A percentile compares a stretch with the other conserved stretches of the same genome.
These are phyloP conservation scores for Drosophila ezoana DNA, from an alignment of 2,888 invertebrate genomes.

Conservation along the genomic window DNA sequence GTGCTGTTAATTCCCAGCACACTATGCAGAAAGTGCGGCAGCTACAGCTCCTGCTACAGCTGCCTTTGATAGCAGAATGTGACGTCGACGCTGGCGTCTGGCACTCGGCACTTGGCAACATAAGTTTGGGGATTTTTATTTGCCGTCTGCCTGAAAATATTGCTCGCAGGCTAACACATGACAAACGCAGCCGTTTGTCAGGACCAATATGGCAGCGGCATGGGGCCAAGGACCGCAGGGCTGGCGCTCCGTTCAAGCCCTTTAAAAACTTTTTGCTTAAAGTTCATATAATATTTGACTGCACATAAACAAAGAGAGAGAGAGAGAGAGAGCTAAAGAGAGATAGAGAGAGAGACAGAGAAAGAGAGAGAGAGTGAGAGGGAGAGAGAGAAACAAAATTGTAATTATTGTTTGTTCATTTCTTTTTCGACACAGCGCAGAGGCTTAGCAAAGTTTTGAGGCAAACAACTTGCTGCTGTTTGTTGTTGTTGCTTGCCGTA, in stretches of 20 bases:
- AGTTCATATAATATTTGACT: constrained; percentile 44
- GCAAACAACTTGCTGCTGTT: constrained; percentile 24
- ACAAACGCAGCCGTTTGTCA: constrained; percentile 81
- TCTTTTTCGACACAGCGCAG: constrained; percentile 8
- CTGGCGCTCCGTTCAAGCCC: constrained; percentile 4
- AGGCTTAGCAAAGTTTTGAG: constrained; percentile 50
- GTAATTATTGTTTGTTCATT: constrained; percentile 66
- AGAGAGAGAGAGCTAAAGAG: not conserved
- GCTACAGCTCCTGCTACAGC: constrained; percentile 20
- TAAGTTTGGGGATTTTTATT: constrained; percentile 82
- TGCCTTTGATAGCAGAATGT: constrained; percentile 33
- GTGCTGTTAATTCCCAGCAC: constrained; percentile 75
- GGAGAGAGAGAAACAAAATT: constrained; percentile 20
- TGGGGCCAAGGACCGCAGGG: not conserved
- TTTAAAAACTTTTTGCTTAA: constrained; percentile 50
- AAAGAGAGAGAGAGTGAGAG: not conserved
- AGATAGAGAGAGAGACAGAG: not conserved
- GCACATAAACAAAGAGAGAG: not conserved
- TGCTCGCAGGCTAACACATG: constrained; percentile 78
- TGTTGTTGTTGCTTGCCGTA: constrained; percentile 41
- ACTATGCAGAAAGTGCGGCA: constrained; percentile 47
- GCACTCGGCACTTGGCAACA: constrained; percentile 63
- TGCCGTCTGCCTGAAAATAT: constrained; percentile 77
- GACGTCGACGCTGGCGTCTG: constrained; percentile 49
- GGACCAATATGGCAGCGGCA: constrained; percentile 49